These are phyloP conservation scores for Micrastur ruficollis DNA, from an alignment of 2,797 vertebrate species.

Conservation along the genomic window DNA sequence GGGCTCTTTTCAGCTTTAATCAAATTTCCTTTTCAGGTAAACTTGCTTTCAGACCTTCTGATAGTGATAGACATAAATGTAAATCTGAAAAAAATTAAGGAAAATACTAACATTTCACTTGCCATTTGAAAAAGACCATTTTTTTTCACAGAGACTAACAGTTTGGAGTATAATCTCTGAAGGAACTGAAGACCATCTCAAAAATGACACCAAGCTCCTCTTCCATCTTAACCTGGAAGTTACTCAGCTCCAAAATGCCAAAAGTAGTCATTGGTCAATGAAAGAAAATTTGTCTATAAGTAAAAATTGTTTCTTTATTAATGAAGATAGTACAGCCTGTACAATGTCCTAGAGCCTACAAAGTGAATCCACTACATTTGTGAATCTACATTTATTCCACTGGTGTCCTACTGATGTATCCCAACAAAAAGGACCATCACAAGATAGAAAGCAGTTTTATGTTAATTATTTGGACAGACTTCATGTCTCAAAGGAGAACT, in stretches of 20 bases:
- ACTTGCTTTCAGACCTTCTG: not conserved
- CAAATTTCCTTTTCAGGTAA: not conserved
- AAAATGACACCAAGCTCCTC: not conserved
- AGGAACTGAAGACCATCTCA: not conserved
- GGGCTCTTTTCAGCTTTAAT: not conserved
- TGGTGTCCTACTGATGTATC: not conserved
- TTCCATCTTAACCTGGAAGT: not conserved
- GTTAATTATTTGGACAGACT: not conserved
- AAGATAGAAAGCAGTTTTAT: not conserved
- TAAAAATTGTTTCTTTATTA: not conserved
- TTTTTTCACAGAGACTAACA: not conserved
- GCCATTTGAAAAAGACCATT: not conserved
- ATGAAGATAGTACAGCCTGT: not conserved
- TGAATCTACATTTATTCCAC: not conserved
- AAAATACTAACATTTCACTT: not conserved
- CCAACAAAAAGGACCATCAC: not conserved
- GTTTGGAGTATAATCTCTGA: not conserved
- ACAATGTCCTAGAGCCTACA: not conserved
- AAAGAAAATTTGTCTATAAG: not conserved
- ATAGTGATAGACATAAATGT: not conserved
- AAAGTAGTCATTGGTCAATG: not conserved
- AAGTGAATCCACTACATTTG: not conserved
- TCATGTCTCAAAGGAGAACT: not conserved
- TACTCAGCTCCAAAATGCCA: not conserved
- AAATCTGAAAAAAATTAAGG: not conserved